These are phyloP conservation scores for Setipinna tenuifilis DNA, from an alignment of 2,797 vertebrate species.

Conservation along the genomic window DNA sequence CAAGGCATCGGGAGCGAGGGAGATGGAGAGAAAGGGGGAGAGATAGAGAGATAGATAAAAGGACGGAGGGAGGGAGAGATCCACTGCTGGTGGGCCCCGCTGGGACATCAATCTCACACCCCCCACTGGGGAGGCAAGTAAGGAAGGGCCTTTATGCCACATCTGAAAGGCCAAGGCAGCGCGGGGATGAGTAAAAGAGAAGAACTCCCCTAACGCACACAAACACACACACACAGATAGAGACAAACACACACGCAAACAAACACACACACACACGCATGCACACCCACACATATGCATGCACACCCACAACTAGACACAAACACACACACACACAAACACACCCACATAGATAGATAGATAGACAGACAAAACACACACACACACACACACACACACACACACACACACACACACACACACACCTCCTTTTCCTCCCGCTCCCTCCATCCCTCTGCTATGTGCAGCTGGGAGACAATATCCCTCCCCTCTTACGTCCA, in stretches of 20 bases:
- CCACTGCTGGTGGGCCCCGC: background rate
- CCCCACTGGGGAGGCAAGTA: background rate
- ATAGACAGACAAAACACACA: background rate
- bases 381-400: slow-evolving; percentile 3
- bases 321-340: background rate
- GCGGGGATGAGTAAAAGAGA: background rate
- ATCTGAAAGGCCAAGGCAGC: background rate
- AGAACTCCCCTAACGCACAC: background rate
- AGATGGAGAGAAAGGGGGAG: background rate
- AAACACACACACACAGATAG: background rate
- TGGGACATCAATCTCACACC: slow-evolving; percentile 1
- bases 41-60: background rate
- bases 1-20: background rate
- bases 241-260: too few species aligned
- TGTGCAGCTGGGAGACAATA: slow-evolving; percentile 7
- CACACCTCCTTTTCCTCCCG: background rate
- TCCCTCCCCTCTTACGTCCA: slow-evolving; percentile 4
- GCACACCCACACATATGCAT: background rate
- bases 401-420: slow-evolving; percentile 20
- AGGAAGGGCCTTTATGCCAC: slow-evolving; percentile 13
- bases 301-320: background rate
- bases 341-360: background rate
- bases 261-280: background rate
- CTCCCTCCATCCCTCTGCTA: background rate
- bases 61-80: background rate